Conservation (phyloP, 2,113 vertebrate genomes). For the Thymallus thymallus region DNA sequence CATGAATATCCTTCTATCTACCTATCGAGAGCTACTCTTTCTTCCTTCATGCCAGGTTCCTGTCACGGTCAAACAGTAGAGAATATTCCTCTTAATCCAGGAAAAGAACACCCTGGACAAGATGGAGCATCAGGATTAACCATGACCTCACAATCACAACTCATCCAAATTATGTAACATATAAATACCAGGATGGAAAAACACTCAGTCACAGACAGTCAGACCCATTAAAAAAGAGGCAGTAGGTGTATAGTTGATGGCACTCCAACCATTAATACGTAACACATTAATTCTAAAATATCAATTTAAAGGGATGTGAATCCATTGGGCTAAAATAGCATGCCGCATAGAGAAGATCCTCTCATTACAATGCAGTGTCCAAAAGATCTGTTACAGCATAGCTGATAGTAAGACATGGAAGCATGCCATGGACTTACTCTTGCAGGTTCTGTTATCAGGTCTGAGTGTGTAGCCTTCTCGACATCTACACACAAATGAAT, state of each 20-base stretch:
- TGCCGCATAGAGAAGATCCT: too few relatives aligned
- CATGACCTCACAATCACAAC: constrained; percentile 19
- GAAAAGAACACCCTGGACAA: not conserved
- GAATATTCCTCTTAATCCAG: constrained; percentile 29
- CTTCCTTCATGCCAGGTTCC: not conserved
- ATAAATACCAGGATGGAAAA: constrained; percentile 5
- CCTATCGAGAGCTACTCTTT: not conserved
- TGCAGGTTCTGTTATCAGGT: constrained; percentile 84
- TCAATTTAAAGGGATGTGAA: not conserved
- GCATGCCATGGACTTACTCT: constrained; percentile 64
- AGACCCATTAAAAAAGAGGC: not conserved
- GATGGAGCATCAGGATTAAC: constrained; percentile 25
- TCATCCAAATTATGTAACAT: constrained; percentile 39
- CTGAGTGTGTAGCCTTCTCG: constrained; percentile 75
- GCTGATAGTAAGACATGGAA: not conserved
- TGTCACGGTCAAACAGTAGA: not conserved
- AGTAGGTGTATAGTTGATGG: not conserved
- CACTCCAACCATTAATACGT: not conserved
- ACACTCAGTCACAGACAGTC: not conserved
- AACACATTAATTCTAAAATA: not conserved
- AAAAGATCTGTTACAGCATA: not conserved
- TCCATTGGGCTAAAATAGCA: not conserved
- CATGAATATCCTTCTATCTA: not conserved
- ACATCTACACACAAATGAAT: constrained; percentile 78
- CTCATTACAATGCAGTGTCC: too few relatives aligned